phyloP scores from a whole-genome alignment of 2,113 vertebrate genomes.

The Peromyscus maniculatus region DNA sequence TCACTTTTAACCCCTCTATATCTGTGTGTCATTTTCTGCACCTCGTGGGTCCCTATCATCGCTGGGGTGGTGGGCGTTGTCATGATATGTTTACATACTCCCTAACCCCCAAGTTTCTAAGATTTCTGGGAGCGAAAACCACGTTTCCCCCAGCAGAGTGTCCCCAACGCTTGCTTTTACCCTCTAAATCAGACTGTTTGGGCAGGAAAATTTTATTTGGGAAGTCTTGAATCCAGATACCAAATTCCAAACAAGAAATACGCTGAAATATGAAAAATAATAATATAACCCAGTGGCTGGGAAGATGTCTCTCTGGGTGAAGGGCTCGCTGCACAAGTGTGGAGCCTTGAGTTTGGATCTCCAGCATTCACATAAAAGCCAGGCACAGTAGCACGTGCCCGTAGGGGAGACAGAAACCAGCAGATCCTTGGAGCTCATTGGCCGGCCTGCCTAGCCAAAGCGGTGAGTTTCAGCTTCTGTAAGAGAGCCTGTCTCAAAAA shows the following conservation, averaged over 20 bases:
- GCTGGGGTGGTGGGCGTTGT: background rate
- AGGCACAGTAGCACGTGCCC: too few species aligned
- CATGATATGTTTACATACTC: background rate
- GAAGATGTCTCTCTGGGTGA: background rate
- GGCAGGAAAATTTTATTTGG: background rate
- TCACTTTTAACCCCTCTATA: background rate
- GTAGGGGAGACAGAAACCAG: background rate
- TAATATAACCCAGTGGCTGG: background rate
- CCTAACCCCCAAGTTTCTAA: background rate
- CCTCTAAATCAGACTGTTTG: background rate
- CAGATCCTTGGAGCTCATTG: background rate
- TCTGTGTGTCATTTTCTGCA: background rate
- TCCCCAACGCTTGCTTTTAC: background rate
- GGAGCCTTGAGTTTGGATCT: background rate
- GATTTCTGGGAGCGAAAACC: background rate
- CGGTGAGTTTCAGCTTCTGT: too few species aligned
- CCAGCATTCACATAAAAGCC: background rate
- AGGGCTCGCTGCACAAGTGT: too few species aligned
- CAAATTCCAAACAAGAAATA: background rate
- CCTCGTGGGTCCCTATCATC: background rate
- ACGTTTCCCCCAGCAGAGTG: background rate
- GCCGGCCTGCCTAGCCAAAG: background rate
- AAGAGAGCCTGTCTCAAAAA: background rate
- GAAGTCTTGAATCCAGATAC: slow-evolving; percentile 1
- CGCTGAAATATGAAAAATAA: slow-evolving; percentile 25